phyloP scores from a whole-genome alignment of 2,888 invertebrate species.

The Agrotis exclamationis region DNA sequence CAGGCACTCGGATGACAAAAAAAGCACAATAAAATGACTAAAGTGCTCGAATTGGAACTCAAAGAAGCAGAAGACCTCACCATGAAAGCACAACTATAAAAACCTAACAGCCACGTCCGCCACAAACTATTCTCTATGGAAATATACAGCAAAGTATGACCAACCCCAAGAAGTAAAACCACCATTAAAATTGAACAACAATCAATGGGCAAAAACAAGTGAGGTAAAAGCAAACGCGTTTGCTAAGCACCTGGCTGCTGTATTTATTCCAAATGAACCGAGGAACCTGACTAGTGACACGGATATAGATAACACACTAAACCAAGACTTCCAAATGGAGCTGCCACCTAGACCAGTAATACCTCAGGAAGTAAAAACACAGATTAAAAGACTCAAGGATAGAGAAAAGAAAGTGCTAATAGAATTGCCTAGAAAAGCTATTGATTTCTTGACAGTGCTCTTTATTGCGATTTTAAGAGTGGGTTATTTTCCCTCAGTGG shows the following conservation, averaged over 20 bases:
- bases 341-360: neutral
- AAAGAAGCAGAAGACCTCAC: neutral
- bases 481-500: too few species aligned
- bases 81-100: neutral
- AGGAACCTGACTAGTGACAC: neutral
- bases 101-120: neutral
- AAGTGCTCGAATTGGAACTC: neutral
- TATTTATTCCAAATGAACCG: too few species aligned
- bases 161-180: too few species aligned
- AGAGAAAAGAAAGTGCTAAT: too few species aligned
- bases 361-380: neutral
- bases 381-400: too few species aligned
- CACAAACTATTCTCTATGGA: neutral
- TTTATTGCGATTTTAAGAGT: too few species aligned
- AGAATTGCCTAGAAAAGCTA: too few species aligned
- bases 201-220: too few species aligned
- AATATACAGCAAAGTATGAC: neutral
- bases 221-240: too few species aligned
- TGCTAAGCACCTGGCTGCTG: too few species aligned
- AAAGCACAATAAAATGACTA: neutral
- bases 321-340: neutral
- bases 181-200: too few species aligned
- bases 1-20: neutral
- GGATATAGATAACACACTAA: neutral
- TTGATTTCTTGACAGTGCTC: too few species aligned